Evolutionary conservation across 92 coral and sea anemone species (phyloP).

Genomic region (Porites cylindrica): DNA sequence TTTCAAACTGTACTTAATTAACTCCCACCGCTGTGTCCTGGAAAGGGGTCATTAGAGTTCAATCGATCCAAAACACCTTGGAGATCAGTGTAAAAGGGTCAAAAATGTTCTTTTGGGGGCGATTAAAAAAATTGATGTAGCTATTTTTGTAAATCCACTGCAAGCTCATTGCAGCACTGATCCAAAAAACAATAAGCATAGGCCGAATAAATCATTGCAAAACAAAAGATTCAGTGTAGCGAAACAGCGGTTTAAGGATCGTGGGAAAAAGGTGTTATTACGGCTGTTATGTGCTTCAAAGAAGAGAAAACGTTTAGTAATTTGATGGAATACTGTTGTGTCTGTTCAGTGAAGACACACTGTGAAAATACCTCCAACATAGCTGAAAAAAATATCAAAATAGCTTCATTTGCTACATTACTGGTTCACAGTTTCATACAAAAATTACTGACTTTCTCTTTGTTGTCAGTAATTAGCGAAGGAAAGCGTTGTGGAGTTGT

Average conservation of each 20-base stretch:
- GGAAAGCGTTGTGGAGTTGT: neutral
- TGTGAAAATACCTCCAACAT: slow-evolving; percentile 1
- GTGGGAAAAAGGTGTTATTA: slow-evolving; percentile 25
- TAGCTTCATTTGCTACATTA: neutral
- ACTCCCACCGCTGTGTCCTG: slow-evolving; percentile 3
- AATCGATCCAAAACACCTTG: slow-evolving; percentile 3
- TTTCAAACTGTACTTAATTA: slow-evolving; percentile 20
- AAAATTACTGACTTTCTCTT: neutral
- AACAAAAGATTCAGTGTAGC: slow-evolving; percentile 29
- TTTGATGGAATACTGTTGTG: neutral
- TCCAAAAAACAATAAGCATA: neutral
- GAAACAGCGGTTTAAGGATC: slow-evolving; percentile 36
- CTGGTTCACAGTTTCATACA: neutral
- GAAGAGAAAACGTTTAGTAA: neutral
- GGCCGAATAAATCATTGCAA: neutral
- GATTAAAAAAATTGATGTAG: neutral
- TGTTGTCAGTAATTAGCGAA: slow-evolving; percentile 2
- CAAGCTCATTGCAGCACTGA: too few species aligned
- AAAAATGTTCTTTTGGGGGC: too few species aligned
- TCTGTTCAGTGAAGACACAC: neutral
- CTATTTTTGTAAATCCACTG: neutral
- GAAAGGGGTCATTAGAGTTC: neutral
- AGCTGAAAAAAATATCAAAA: neutral
- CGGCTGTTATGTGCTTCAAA: neutral
- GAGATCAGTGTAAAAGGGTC: neutral